Evolutionary conservation across 2,888 invertebrate species (phyloP).

Genomic region (Deilephila elpenor): DNA sequence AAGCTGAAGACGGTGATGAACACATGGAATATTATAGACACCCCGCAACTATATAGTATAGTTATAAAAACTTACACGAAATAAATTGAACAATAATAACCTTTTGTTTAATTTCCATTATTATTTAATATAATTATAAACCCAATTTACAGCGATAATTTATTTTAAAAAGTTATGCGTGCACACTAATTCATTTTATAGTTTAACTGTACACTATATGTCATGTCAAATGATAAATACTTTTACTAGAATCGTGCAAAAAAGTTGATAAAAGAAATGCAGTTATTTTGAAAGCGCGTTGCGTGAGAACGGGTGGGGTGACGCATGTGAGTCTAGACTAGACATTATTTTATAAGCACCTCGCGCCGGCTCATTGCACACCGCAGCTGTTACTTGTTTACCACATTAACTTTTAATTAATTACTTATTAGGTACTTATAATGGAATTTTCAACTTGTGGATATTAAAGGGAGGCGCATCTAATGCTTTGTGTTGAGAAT

Average conservation of each 20-base stretch:
- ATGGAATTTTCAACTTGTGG: background rate
- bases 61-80: no score
- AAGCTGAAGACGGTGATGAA: no score
- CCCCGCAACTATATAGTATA: no score
- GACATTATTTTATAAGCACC: conserved; percentile 39
- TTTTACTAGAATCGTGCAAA: conserved; percentile 18
- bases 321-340: conserved; percentile 69
- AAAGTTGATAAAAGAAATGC: conserved; percentile 15
- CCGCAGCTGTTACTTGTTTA: conserved; percentile 69
- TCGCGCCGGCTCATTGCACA: conserved; percentile 64
- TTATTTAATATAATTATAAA: no score
- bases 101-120: no score
- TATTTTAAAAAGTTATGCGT: conserved; percentile 10
- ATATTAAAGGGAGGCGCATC: background rate
- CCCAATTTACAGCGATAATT: background rate
- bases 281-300: conserved; percentile 66
- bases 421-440: conserved; percentile 54
- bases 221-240: conserved; percentile 20
- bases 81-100: no score
- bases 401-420: conserved; percentile 73
- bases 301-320: conserved; percentile 75
- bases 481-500: background rate
- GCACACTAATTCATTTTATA: conserved; percentile 19
- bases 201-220: conserved; percentile 11
- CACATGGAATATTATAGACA: no score